Evolutionary conservation across 2,888 invertebrate genomes (phyloP), one percentile per base, ranked within the genome.

Genomic region (Drosophila emarginata): DNA sequence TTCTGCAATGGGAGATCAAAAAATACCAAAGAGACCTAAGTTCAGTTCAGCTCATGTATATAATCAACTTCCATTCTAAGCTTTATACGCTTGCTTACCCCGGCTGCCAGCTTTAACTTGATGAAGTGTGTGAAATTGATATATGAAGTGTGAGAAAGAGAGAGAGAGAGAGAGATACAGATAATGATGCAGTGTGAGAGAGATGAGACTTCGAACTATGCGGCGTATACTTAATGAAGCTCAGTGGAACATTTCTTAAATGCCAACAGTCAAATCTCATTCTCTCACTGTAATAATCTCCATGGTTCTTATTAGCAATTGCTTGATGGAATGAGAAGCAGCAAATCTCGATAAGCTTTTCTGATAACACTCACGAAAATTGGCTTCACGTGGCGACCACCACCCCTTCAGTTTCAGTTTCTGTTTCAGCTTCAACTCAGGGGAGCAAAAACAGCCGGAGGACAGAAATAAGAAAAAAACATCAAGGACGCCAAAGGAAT

Each of bases 121-220:
- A 82, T 77, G 66, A 73, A 81, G 79, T 73, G 67, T 59, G 40
- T 69, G 56, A 67, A 72, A 70, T 78, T 74, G 84, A 83, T 80
- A 74, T 73, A 78, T 72, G 61, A 72, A 64, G 26, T 37, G 40
- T 56, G 26, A 9, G 18, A 36, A 9, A 12, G 15, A 32, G n/a
- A 21, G 36, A 11, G 15, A 54, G 12, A 7, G 5, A 36, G 18
- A 18, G 21, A 56, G 12, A 21, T 3, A 36, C 7, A 36, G 12
- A 37, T 7, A 37, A 3, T 21, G 15, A 2, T 4, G 32, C 1
- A 18, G 12, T 18, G 12, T 3, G 54, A 18, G 36, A 3, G 60
- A 23, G 18, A 4, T 26, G 60, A 23, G 18, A 4, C 15, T 2
- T 12, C 4, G n/a, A 23, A 15, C 7, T 23, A 21, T 40, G 50